Conservation (phyloP, 2,888 invertebrate species). For the Atethmia centrago region DNA sequence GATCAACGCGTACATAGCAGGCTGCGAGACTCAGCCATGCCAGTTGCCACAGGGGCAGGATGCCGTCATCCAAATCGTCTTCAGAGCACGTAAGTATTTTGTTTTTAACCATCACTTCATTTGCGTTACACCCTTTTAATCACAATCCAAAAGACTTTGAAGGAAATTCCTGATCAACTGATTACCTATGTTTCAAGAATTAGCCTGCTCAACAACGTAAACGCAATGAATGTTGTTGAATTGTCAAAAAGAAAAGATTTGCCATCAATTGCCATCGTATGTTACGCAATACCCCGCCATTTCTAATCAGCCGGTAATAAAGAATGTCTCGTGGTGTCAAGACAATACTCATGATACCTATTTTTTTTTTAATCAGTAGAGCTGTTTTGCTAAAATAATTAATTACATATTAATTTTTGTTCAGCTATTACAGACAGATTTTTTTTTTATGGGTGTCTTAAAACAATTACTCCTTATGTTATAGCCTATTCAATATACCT, state of each 20-base stretch:
- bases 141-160: not conserved
- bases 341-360: not conserved
- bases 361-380: not conserved
- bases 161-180: not conserved
- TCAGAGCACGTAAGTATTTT: conserved; percentile 66
- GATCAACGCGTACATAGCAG: conserved; percentile 68
- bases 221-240: not conserved
- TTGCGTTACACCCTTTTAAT: not conserved
- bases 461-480: not conserved
- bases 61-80: conserved; percentile 70
- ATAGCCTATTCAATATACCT: too few relatives aligned
- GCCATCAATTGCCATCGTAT: not conserved
- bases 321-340: not conserved
- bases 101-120: not conserved
- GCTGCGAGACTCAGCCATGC: conserved; percentile 72
- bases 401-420: not conserved
- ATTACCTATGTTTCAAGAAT: not conserved
- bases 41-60: conserved; percentile 67
- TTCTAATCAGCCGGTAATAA: not conserved
- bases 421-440: too few relatives aligned
- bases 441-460: not conserved
- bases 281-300: too few relatives aligned
- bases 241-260: not conserved
- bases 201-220: not conserved
- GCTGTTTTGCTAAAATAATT: not conserved